phyloP scores from a whole-genome alignment of 2,797 vertebrate genomes.

The Tauraco hartlaubi region DNA sequence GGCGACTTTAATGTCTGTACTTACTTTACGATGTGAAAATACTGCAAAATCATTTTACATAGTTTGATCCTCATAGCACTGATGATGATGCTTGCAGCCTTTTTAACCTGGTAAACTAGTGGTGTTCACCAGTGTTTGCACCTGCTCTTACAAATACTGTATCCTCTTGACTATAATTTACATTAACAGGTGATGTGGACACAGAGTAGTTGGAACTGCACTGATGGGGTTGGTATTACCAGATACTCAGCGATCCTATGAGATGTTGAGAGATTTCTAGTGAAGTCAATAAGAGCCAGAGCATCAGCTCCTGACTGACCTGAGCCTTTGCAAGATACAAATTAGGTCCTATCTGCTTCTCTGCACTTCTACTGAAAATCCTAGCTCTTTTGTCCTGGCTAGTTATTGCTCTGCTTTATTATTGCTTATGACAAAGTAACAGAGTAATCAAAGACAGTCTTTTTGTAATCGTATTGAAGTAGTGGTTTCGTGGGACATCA shows the following conservation, averaged over 20 bases:
- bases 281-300: background rate
- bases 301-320: background rate
- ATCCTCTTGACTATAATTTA: background rate
- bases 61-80: background rate
- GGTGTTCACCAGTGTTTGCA: background rate
- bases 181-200: background rate
- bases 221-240: background rate
- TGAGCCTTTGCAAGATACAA: constrained; percentile 20
- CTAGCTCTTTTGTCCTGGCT: background rate
- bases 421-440: constrained; percentile 22
- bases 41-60: background rate
- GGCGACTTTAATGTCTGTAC: background rate
- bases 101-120: background rate
- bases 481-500: background rate
- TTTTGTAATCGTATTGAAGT: background rate
- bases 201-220: background rate
- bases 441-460: background rate
- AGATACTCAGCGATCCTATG: background rate
- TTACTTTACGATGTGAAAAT: background rate
- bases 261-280: background rate
- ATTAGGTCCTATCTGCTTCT: constrained; percentile 14
- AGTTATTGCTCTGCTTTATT: constrained; percentile 14
- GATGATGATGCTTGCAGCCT: background rate
- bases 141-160: background rate
- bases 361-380: background rate